Percentiles rank a stretch among this genome's conserved stretches.
Conservation (phyloP, 2,888 invertebrate species). For the Epirrita christyi region DNA sequence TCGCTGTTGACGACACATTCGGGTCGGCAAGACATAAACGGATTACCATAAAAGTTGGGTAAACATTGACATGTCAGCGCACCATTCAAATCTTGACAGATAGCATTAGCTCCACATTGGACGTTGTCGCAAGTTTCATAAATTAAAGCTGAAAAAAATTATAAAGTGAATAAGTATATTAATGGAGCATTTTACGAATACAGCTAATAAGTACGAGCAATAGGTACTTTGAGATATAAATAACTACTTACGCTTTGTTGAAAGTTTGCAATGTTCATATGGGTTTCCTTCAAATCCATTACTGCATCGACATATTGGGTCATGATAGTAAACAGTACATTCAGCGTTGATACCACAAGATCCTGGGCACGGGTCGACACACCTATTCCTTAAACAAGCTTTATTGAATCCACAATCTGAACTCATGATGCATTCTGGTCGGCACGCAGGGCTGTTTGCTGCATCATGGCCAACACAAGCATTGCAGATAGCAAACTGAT, state of each 20-base stretch:
- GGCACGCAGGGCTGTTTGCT: conserved; percentile 89
- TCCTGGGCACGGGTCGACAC: conserved; percentile 91
- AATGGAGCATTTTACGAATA: neutral
- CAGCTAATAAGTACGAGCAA: neutral
- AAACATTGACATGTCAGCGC: conserved; percentile 89
- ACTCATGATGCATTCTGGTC: conserved; percentile 92
- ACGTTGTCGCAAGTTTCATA: conserved; percentile 87
- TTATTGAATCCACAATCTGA: conserved; percentile 92
- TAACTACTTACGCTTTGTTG: conserved; percentile 77
- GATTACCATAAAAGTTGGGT: conserved; percentile 91
- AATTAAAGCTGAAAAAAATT: conserved; percentile 67
- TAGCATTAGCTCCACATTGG: conserved; percentile 90
- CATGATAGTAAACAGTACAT: conserved; percentile 89
- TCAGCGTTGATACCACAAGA: conserved; percentile 91
- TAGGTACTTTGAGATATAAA: neutral
- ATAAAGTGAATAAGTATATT: neutral
- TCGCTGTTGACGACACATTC: conserved; percentile 94
- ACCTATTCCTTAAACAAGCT: conserved; percentile 90
- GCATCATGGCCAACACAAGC: conserved; percentile 89
- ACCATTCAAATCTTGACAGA: conserved; percentile 87
- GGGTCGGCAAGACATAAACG: conserved; percentile 90
- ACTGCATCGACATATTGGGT: conserved; percentile 89
- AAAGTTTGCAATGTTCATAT: conserved; percentile 89
- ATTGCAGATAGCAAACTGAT: conserved; percentile 91
- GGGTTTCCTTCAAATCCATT: conserved; percentile 90